These are phyloP conservation scores for Lasiurus borealis DNA, from an alignment of 2,113 vertebrate genomes.

Conservation along the genomic window DNA sequence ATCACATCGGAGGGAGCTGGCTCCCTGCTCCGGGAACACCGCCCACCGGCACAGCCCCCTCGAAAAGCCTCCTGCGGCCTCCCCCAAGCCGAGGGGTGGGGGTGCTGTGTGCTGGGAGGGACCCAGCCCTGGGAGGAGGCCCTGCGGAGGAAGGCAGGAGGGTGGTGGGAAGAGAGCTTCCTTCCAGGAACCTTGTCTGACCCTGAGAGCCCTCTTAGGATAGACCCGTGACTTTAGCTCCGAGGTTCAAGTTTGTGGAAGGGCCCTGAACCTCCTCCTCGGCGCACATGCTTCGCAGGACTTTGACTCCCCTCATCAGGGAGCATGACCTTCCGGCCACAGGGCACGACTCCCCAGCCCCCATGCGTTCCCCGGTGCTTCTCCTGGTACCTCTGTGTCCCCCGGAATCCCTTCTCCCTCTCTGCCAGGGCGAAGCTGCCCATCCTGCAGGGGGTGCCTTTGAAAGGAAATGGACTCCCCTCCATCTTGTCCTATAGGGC, in stretches of 20 bases:
- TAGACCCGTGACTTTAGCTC: not conserved
- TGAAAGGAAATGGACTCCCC: no score
- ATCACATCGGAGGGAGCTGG: slow-evolving; percentile 54
- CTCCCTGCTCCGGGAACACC: slow-evolving; percentile 78
- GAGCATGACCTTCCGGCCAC: not conserved
- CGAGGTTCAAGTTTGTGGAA: not conserved
- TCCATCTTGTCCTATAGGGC: no score
- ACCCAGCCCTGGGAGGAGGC: slow-evolving; percentile 39
- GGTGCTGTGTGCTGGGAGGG: slow-evolving; percentile 61
- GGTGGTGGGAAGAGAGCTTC: slow-evolving; percentile 19
- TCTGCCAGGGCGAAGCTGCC: not conserved
- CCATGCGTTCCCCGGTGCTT: not conserved
- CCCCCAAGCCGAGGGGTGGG: not conserved
- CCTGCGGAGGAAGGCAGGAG: slow-evolving; percentile 3
- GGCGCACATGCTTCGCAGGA: not conserved
- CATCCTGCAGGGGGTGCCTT: not conserved
- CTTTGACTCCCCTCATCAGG: not conserved
- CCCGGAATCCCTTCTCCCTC: not conserved
- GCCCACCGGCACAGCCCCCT: slow-evolving; percentile 80
- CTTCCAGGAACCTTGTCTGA: not conserved
- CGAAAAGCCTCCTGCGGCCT: slow-evolving; percentile 66
- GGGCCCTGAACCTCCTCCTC: not conserved
- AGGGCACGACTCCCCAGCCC: not conserved
- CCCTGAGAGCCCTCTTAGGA: not conserved
- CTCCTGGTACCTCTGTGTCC: not conserved